A percentile compares a stretch with the other conserved stretches of the same genome.
Evolutionary conservation across 53 echinoderm and acorn worm species (phyloP).

Genomic region (Temnopleurus reevesii): DNA sequence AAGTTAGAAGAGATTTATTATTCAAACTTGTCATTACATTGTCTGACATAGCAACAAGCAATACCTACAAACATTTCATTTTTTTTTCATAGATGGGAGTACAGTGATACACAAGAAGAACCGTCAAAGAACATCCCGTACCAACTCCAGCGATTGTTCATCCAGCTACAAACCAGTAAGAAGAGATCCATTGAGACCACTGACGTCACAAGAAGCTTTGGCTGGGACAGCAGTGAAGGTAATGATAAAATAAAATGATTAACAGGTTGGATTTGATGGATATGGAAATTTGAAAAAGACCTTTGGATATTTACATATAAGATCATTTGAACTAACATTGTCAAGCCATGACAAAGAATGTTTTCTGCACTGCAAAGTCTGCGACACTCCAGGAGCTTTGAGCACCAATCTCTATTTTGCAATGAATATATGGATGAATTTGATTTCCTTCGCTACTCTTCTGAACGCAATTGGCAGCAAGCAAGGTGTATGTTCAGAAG

Average conservation of each 20-base stretch:
- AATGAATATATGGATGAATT: too few species aligned
- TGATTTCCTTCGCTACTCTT: too few species aligned
- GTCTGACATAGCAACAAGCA: background rate
- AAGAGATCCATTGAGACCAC: slow-evolving; percentile 93
- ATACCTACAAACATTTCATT: background rate
- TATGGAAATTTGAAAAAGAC: too few species aligned
- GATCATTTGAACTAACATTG: too few species aligned
- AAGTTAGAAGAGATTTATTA: slow-evolving; percentile 87
- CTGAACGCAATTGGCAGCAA: too few species aligned
- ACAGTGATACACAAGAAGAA: slow-evolving; percentile 66
- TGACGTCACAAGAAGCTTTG: slow-evolving; percentile 93
- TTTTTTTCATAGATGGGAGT: slow-evolving; percentile 82
- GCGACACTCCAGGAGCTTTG: too few species aligned
- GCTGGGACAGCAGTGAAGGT: slow-evolving; percentile 99
- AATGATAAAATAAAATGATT: too few species aligned
- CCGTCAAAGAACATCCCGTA: slow-evolving; percentile 77
- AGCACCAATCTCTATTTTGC: too few species aligned
- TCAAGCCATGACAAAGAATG: too few species aligned
- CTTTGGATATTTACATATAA: too few species aligned
- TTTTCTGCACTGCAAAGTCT: too few species aligned
- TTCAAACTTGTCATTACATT: background rate
- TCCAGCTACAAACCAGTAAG: slow-evolving; percentile 93
- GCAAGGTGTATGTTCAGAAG: too few species aligned
- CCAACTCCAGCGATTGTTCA: slow-evolving; percentile 91
- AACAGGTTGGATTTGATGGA: background rate